Percentiles rank a stretch among this genome's conserved stretches.
phyloP scores from a whole-genome alignment of 2,888 invertebrate species.

The Digitonthophagus gazella region DNA sequence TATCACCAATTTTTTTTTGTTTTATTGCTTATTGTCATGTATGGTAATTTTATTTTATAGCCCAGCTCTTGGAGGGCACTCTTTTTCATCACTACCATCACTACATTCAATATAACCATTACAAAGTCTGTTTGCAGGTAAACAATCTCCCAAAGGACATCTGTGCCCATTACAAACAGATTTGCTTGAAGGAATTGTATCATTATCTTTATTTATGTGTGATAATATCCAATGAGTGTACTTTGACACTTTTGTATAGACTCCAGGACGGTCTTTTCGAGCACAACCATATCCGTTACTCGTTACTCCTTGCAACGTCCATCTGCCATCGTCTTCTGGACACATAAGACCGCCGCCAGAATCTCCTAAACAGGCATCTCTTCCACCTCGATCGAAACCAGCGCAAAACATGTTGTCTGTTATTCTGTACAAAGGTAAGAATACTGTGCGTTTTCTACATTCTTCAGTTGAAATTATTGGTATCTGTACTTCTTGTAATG shows the following conservation, averaged over 20 bases:
- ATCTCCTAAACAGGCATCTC: constrained; percentile 79
- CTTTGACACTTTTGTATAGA: constrained; percentile 76
- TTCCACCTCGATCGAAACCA: constrained; percentile 74
- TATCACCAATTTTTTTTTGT: neutral
- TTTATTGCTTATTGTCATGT: neutral
- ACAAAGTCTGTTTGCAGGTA: constrained; percentile 68
- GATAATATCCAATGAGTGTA: constrained; percentile 68
- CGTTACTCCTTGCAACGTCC: constrained; percentile 62
- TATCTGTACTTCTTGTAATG: constrained; percentile 76
- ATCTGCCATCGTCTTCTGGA: constrained; percentile 57
- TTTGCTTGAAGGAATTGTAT: constrained; percentile 32
- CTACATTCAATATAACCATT: constrained; percentile 77
- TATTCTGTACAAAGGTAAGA: constrained; percentile 71
- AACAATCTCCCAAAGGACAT: constrained; percentile 74
- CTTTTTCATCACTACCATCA: constrained; percentile 71
- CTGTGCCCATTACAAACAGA: constrained; percentile 64
- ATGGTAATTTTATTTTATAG: too few species aligned
- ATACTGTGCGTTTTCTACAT: constrained; percentile 70
- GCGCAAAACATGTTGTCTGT: constrained; percentile 84
- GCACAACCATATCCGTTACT: constrained; percentile 82
- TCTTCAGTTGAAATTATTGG: constrained; percentile 76
- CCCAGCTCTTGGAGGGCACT: constrained; percentile 49
- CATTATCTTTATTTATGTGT: constrained; percentile 29
- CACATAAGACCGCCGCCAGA: constrained; percentile 80
- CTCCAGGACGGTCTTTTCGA: constrained; percentile 73